Base-by-base conservation (phyloP, 23 tunicate genomes). In the Styela clava region DNA sequence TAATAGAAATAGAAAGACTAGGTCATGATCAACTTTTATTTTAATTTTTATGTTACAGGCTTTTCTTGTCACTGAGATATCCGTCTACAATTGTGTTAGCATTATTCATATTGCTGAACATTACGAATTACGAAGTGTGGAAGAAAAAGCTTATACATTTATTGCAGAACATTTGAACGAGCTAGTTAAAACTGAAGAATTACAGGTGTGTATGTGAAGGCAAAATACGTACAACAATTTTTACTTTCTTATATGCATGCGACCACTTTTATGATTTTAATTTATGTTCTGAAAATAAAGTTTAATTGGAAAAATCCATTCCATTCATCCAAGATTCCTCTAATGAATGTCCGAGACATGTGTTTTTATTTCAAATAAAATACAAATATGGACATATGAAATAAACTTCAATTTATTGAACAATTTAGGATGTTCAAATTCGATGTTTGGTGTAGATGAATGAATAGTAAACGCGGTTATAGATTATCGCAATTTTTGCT, bases 101-200 rank as follows among this genome's bases (percentile, higher is more conserved):
- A 85, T 96, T 74, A 96, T 96, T 44, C 99, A 96, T 52, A 96
- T 96, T 61, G 96, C 99, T 24, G 99, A 96, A 74, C 89, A 96
- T 24, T 96, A 87, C 74, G 85, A 84, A 32, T 82, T 96, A 51
- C 62, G 35, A 23, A 80, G 89, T 31, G 99, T 96, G 20, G 99
- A 96, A 71, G 99, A 96, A 1, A 96, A 96, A 71, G 89, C 94
- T 18, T 96, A 96, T 52, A 84, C 78, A 37, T 96, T 96, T 35
- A 94, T 96, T n/a, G 99, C 99, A 7, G 94, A 96, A 64, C 99
- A 96, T 78, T 84, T 96, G 24, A 96, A 96, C 62, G 99, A 96
- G 63, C 97, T 96, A 29, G 99, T 96, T 7, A 96, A 96, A 78
- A 96, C 99, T 1, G 99, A 96, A 78, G 99, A 96, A 78, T 83